Evolutionary conservation across 2,113 vertebrate genomes (phyloP), one percentile per base, ranked within the genome.

Genomic region (Ameiurus melas): DNA sequence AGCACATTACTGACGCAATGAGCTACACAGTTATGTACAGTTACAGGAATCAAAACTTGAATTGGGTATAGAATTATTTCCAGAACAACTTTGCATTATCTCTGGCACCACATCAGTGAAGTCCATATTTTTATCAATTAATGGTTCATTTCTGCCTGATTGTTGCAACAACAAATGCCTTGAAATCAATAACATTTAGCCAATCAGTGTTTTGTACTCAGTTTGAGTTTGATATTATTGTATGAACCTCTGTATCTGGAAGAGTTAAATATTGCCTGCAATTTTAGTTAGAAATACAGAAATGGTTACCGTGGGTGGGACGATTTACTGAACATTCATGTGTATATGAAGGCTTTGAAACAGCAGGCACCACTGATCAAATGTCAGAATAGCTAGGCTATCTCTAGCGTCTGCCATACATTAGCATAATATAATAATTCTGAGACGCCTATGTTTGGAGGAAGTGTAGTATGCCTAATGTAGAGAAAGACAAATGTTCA

Each of bases 1-100:
- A 80, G 83, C 89, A 25, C 80, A 60, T 83, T 91, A 36, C 86
- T 93, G 89, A 95, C 91, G 92, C 78, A 91, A 39, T 88, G 86
- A 78, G 78, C 83, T 51, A 39, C 33, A 62, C 19, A 77, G 58
- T 82, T 82, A 62, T 36, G 55, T 70, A 70, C 27, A 70, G 64
- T 87, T 30, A 82, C 33, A 82, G 33, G 51, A 81, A 39, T 27
- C 75, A 75, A 88, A 90, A 75, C 17, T 27, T 19, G 47, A 77
- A 71, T 66, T 60, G 27, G 55, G 71, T 64, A 88, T 83, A 64
- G 36, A 60, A 66, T 10, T 75, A 62, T 75, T 68, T 51, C 33
- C 43, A 62, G 66, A 71, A 58, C 19, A 25, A 75, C 39, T 80
- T 68, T 47, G 43, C 19, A 80, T 79, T 66, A 81, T 53, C 71